These are phyloP conservation scores for Pipa parva DNA, from an alignment of 2,113 vertebrate genomes.

Conservation along the genomic window DNA sequence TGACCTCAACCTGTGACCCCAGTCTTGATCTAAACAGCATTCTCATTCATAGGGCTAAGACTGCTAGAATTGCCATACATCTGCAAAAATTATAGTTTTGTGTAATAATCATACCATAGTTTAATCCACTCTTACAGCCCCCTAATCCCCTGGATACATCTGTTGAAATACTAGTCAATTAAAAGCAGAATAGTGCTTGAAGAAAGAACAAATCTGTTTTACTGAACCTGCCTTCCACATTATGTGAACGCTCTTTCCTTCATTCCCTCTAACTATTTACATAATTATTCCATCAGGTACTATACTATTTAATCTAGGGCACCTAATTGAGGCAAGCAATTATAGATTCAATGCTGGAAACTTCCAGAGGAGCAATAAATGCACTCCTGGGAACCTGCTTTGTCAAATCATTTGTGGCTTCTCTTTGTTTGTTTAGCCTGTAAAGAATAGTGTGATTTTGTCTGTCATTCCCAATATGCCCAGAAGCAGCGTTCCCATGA, in stretches of 20 bases:
- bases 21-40: too few relatives aligned
- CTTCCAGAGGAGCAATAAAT: conserved; percentile 28
- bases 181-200: conserved; percentile 4
- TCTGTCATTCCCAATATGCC: neutral
- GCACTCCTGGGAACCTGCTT: neutral
- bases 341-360: conserved; percentile 25
- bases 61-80: too few relatives aligned
- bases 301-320: conserved; percentile 37
- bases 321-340: conserved; percentile 34
- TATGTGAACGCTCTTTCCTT: conserved; percentile 11
- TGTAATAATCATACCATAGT: too few relatives aligned
- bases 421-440: neutral
- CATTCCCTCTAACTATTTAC: conserved; percentile 2
- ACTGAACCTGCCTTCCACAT: conserved; percentile 1
- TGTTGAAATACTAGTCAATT: neutral
- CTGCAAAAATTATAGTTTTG: too few relatives aligned
- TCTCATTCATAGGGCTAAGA: too few relatives aligned
- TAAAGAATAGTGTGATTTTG: neutral
- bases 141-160: neutral
- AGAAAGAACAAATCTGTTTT: conserved; percentile 19
- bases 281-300: conserved; percentile 42
- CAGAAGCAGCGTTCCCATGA: neutral
- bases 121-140: neutral
- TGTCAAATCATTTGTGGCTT: neutral
- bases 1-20: too few relatives aligned